Base-by-base conservation (phyloP, 2,888 invertebrate genomes). In the Nipponacmea schrenckii region DNA sequence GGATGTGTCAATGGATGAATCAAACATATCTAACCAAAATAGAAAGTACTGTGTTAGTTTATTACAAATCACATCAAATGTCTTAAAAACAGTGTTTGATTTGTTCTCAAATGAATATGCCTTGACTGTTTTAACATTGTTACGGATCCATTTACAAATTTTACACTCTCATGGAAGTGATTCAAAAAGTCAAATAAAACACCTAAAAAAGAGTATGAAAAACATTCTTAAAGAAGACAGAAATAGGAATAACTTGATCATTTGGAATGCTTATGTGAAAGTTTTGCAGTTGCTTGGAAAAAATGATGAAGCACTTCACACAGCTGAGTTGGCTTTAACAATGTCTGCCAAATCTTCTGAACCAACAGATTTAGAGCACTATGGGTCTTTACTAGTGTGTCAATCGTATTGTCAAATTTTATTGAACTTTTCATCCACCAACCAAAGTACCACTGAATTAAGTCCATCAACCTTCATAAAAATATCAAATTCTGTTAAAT, bases 241-340 rank as follows among this genome's bases (percentile, higher is more conserved):
- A 20, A 87, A 86, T 73, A 77, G 89, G n/a, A 87, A 86, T 70
- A 84, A 87, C 71, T 76, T 89, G 63, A 62, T 78, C 20, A 62
- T 89, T 31, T 89, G 89, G 88, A 77, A 79, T 64, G 79, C 79
- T 14, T 89, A 87, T 72, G 84, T 85, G 27, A 73, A 81, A 48
- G 72, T 88, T 62, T 86, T 88, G 73, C 80, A 78, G 77, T 73
- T 76, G 44, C 74, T 81, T 15, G 85, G 85, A 62, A 85, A 83
- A 63, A 69, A 74, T 27, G 80, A 80, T n/a, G 88, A 87, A 50
- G 85, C 86, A 14, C 64, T 77, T 17, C 81, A 82, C 44, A 83
- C 88, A 48, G 76, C 85, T 62, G 82, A 85, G 63, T 83, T 83
- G 63, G 85, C 85, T 14, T 70, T 87, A 20, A 56, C 75, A 5